A percentile compares a stretch with the other conserved stretches of the same genome.
phyloP scores from a whole-genome alignment of 2,113 vertebrate genomes.

The Mobula birostris region DNA sequence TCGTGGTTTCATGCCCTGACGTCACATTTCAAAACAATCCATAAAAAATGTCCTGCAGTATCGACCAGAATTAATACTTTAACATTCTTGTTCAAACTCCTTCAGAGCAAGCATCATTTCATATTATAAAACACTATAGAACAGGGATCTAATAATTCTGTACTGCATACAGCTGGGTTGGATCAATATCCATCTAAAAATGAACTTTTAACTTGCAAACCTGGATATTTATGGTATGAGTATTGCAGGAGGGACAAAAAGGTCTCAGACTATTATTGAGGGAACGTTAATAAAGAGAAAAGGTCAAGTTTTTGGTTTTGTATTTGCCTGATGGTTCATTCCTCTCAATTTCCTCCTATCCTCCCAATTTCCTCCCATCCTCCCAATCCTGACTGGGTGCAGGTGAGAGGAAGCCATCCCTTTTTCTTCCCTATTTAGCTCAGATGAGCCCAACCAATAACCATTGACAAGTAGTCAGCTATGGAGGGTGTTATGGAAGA shows the following conservation, averaged over 20 bases:
- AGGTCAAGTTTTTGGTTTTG: background rate
- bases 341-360: background rate
- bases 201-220: background rate
- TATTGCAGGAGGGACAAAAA: background rate
- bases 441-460: background rate
- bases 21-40: background rate
- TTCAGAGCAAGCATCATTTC: background rate
- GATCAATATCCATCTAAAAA: background rate
- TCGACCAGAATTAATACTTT: background rate
- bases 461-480: background rate
- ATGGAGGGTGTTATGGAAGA: background rate
- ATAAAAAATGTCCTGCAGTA: background rate
- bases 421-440: background rate
- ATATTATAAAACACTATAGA: background rate
- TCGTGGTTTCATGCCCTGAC: background rate
- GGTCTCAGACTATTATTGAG: background rate
- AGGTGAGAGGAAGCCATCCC: background rate
- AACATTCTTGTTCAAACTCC: constrained; percentile 10
- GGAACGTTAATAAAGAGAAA: background rate
- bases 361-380: background rate
- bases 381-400: background rate
- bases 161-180: background rate
- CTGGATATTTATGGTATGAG: background rate
- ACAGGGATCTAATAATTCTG: background rate
- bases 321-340: background rate